A percentile compares a stretch with the other conserved stretches of the same genome.
phyloP scores from a whole-genome alignment of 2,113 vertebrate species.

The Anarhynchus alexandrinus region DNA sequence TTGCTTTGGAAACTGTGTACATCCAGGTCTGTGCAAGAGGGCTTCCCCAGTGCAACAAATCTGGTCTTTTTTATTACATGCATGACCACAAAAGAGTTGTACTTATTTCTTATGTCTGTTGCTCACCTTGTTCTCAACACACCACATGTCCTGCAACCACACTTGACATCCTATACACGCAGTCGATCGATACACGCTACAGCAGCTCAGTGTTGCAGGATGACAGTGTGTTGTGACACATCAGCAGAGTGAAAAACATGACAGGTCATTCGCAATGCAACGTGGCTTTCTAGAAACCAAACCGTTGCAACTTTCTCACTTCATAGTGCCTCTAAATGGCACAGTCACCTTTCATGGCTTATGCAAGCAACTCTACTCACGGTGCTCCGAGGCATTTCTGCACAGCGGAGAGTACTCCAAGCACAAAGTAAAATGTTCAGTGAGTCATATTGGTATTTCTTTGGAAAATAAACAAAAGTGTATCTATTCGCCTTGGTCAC shows the following conservation, averaged over 20 bases:
- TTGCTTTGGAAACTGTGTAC: background rate
- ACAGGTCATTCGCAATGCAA: background rate
- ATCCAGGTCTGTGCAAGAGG: background rate
- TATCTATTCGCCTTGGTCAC: background rate
- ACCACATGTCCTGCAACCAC: background rate
- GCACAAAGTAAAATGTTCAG: background rate
- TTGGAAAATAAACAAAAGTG: background rate
- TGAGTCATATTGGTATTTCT: background rate
- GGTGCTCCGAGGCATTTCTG: background rate
- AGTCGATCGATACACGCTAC: fast-evolving
- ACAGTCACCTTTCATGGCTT: background rate
- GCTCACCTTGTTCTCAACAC: background rate
- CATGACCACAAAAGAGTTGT: background rate
- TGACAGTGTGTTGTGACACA: background rate
- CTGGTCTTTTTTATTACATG: background rate
- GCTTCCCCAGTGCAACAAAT: background rate
- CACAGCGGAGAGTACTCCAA: background rate
- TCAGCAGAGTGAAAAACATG: background rate
- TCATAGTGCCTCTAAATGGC: background rate
- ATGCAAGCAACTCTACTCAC: background rate
- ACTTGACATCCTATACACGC: background rate
- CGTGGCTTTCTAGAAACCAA: background rate
- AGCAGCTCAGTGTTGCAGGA: background rate
- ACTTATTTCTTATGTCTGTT: background rate
- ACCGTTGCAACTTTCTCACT: background rate